A percentile compares a stretch with the other conserved stretches of the same genome.
Conservation (phyloP, 2,797 vertebrate species). For the Cuculus canorus region DNA sequence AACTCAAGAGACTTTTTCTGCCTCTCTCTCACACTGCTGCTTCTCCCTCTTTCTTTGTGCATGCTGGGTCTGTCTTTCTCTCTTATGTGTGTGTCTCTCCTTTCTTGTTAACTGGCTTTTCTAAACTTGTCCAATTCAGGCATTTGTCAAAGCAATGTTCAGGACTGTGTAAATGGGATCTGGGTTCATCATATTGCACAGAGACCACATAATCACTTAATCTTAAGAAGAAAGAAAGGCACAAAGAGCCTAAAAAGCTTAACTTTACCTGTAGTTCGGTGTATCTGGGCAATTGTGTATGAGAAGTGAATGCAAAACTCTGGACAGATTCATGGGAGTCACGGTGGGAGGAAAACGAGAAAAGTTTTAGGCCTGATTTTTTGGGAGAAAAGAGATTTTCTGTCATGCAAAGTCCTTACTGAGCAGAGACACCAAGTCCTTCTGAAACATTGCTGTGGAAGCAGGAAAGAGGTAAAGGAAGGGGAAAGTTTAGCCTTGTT, state of each 20-base stretch:
- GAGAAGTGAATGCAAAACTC: neutral
- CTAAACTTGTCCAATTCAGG: conserved; percentile 43
- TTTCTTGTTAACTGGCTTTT: conserved; percentile 40
- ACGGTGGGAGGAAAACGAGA: neutral
- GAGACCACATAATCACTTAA: conserved; percentile 44
- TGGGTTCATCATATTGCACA: conserved; percentile 47
- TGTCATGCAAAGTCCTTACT: neutral
- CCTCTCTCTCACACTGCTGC: neutral
- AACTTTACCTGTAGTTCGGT: conserved; percentile 49
- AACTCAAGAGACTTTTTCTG: neutral
- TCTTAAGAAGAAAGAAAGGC: neutral
- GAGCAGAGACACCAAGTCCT: neutral
- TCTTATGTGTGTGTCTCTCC: neutral
- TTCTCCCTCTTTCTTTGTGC: conserved; percentile 11
- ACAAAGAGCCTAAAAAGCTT: neutral
- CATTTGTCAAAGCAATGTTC: conserved; percentile 58
- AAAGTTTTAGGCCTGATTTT: neutral
- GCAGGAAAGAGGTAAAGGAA: neutral
- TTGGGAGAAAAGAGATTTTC: neutral
- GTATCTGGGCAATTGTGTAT: neutral
- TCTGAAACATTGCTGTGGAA: neutral
- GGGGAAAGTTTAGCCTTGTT: neutral
- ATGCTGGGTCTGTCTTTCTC: neutral
- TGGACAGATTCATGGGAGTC: neutral
- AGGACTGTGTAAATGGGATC: conserved; percentile 57